Percentiles rank a stretch among this genome's conserved stretches.
These are phyloP conservation scores for Syrista parreyssii DNA, from an alignment of 2,888 invertebrate species.

Conservation along the genomic window DNA sequence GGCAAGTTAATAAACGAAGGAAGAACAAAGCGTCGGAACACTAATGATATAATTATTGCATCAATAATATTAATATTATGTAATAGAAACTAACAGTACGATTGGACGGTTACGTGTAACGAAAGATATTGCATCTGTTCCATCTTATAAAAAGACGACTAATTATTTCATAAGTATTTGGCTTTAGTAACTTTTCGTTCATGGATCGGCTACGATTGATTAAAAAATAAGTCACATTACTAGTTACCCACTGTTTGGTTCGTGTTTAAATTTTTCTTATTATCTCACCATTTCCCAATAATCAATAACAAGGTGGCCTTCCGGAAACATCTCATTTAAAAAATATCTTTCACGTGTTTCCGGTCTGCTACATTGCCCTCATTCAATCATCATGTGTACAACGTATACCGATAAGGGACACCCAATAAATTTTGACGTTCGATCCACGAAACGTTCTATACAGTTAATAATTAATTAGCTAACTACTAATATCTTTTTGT, in stretches of 20 bases:
- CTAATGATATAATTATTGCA: neutral
- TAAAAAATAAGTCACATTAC: neutral
- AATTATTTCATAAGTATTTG: constrained; percentile 30
- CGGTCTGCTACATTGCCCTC: neutral
- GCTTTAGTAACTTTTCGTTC: constrained; percentile 15
- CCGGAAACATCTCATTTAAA: neutral
- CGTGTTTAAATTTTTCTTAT: neutral
- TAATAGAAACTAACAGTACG: constrained; percentile 1
- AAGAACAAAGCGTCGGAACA: neutral
- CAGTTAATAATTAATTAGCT: neutral
- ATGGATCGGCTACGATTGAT: neutral
- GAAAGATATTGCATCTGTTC: constrained; percentile 29
- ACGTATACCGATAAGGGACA: neutral
- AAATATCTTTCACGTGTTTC: neutral
- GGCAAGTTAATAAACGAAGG: neutral
- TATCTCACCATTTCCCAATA: neutral
- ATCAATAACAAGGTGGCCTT: neutral
- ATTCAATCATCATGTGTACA: neutral
- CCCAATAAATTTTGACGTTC: neutral
- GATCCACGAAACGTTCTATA: neutral
- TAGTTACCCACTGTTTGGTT: neutral
- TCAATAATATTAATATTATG: neutral
- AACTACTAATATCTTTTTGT: neutral
- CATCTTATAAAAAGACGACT: constrained; percentile 33
- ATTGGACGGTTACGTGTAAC: constrained; percentile 41